Percentiles rank a stretch among this genome's conserved stretches.
Evolutionary conservation across 2,888 invertebrate species (phyloP).

Genomic region (Meiosimyza decipiens): DNA sequence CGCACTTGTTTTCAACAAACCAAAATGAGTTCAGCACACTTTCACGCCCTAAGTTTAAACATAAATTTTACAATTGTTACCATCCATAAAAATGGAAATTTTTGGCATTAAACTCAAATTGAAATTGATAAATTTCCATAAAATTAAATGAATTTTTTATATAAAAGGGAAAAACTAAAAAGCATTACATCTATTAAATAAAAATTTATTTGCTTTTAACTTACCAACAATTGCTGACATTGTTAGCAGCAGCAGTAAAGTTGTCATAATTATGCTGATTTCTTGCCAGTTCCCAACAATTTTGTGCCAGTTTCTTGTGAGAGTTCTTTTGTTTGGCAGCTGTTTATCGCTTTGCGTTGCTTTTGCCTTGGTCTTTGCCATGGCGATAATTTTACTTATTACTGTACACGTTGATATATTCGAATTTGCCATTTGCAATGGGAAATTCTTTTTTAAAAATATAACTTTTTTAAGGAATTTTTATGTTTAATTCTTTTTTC

Average conservation of each 20-base stretch:
- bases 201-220: slow-evolving; percentile 19
- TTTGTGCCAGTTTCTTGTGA: slow-evolving; percentile 11
- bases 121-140: neutral
- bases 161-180: neutral
- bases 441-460: neutral
- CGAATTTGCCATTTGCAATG: no score
- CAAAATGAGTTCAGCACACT: neutral
- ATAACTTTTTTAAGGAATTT: slow-evolving; percentile 15
- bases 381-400: no score
- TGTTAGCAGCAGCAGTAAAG: slow-evolving; percentile 30
- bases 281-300: slow-evolving; percentile 26
- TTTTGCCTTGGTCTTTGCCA: slow-evolving; percentile 17
- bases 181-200: neutral
- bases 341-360: neutral
- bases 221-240: slow-evolving; percentile 38
- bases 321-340: slow-evolving; percentile 12
- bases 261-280: slow-evolving; percentile 30
- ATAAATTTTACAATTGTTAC: neutral
- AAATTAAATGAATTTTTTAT: neutral
- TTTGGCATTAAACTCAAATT: neutral
- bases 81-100: neutral
- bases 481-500: slow-evolving; percentile 16
- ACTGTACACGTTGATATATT: no score
- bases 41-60: no score
- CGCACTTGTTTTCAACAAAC: neutral